A percentile compares a stretch with the other conserved stretches of the same genome.
phyloP scores from a whole-genome alignment of 2,888 invertebrate species.

The Toxonevra muliebris region DNA sequence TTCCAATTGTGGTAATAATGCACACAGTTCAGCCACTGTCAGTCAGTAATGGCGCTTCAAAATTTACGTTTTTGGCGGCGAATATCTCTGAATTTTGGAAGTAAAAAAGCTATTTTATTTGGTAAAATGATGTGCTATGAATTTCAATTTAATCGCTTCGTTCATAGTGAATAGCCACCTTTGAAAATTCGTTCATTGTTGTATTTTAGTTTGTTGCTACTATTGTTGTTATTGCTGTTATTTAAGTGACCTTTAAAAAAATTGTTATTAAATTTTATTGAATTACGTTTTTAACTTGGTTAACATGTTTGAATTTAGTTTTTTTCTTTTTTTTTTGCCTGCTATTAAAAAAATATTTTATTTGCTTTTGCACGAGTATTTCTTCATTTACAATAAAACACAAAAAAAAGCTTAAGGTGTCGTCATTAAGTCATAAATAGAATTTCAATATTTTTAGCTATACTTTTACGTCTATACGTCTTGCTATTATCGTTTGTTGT shows the following conservation, averaged over 20 bases:
- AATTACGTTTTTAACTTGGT: slow-evolving; percentile 25
- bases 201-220: not conserved
- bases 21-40: too few relatives aligned
- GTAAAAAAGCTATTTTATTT: too few relatives aligned
- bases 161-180: too few relatives aligned
- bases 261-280: slow-evolving; percentile 20
- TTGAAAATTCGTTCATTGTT: too few relatives aligned
- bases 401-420: slow-evolving; percentile 18
- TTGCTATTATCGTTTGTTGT: not conserved
- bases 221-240: not conserved
- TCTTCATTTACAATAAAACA: not conserved
- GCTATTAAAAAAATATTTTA: slow-evolving; percentile 6
- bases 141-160: too few relatives aligned
- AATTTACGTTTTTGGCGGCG: too few relatives aligned
- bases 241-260: slow-evolving; percentile 25
- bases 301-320: slow-evolving; percentile 14
- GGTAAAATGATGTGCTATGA: too few relatives aligned
- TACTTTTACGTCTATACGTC: slow-evolving; percentile 26
- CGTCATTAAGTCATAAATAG: slow-evolving; percentile 32
- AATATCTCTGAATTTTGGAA: too few relatives aligned
- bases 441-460: slow-evolving; percentile 26
- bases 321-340: slow-evolving; percentile 7
- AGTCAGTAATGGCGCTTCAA: too few relatives aligned
- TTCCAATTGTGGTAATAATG: too few relatives aligned
- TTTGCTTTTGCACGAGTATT: slow-evolving; percentile 8